phyloP scores from a whole-genome alignment of 2,797 vertebrate genomes.

The Gephyroberyx darwinii region DNA sequence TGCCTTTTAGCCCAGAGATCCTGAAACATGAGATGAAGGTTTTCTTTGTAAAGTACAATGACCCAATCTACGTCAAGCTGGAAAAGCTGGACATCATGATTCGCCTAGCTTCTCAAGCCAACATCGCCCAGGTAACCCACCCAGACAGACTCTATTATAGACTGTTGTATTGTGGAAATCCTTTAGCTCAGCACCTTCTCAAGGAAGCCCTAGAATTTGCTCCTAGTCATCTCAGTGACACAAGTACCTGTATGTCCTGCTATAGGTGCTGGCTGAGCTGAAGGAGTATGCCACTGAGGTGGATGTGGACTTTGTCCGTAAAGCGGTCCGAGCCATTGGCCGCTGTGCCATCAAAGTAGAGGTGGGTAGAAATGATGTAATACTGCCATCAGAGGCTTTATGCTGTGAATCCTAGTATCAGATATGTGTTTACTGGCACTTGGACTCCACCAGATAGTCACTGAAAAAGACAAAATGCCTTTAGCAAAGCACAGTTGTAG shows the following conservation, averaged over 20 bases:
- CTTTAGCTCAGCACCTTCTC: background rate
- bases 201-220: background rate
- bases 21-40: slow-evolving; percentile 99
- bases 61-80: slow-evolving; percentile 98
- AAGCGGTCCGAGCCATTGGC: slow-evolving; percentile 95
- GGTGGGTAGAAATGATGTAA: slow-evolving; percentile 77
- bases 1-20: slow-evolving; percentile 88
- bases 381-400: background rate
- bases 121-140: slow-evolving; percentile 92
- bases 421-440: background rate
- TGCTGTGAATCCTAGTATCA: background rate
- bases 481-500: background rate
- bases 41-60: slow-evolving; percentile 98
- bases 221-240: background rate
- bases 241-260: background rate
- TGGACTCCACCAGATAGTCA: background rate
- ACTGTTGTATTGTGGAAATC: background rate
- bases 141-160: background rate
- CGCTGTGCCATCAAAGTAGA: slow-evolving; percentile 99
- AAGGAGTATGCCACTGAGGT: slow-evolving; percentile 98
- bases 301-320: slow-evolving; percentile 97
- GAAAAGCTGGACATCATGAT: slow-evolving; percentile 99
- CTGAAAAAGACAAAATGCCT: background rate
- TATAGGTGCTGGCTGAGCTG: slow-evolving; percentile 94
- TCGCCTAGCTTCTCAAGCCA: slow-evolving; percentile 96